A percentile compares a stretch with the other conserved stretches of the same genome.
Conservation (phyloP, 2,113 vertebrate species). For the Corythornis madagascariensis region DNA sequence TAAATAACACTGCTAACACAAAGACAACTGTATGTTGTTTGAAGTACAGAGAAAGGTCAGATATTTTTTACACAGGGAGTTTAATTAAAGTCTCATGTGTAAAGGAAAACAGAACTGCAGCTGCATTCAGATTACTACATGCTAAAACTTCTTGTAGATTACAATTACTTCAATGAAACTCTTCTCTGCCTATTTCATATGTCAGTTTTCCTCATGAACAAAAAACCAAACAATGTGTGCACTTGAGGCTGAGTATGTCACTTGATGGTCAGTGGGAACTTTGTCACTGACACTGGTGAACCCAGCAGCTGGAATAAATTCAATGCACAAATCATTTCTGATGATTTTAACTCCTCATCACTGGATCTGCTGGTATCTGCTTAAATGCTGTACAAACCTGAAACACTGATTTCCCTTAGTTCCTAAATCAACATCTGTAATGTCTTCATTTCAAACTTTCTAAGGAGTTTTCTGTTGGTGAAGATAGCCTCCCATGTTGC, state of each 20-base stretch:
- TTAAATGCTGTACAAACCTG: not conserved
- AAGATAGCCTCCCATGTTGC: not conserved
- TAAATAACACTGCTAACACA: not conserved
- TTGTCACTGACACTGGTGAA: not conserved
- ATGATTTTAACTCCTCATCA: not conserved
- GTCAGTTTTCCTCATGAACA: not conserved
- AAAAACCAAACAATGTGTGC: not conserved
- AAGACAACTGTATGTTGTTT: not conserved
- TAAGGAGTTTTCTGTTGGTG: not conserved
- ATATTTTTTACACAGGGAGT: not conserved
- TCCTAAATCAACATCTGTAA: not conserved
- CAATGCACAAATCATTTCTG: not conserved
- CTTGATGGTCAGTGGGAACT: not conserved
- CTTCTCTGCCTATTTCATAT: not conserved
- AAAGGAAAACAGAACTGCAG: not conserved
- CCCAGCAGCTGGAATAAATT: not conserved
- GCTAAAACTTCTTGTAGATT: not conserved
- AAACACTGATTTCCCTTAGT: not conserved
- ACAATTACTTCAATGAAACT: not conserved
- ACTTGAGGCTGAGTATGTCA: fast-evolving
- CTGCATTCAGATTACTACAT: not conserved
- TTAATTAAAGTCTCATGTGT: not conserved
- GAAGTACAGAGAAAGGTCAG: not conserved
- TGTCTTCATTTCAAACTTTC: not conserved
- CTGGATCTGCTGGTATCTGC: not conserved